phyloP scores from a whole-genome alignment of 2,113 vertebrate genomes.

The Rhizomys pruinosus region DNA sequence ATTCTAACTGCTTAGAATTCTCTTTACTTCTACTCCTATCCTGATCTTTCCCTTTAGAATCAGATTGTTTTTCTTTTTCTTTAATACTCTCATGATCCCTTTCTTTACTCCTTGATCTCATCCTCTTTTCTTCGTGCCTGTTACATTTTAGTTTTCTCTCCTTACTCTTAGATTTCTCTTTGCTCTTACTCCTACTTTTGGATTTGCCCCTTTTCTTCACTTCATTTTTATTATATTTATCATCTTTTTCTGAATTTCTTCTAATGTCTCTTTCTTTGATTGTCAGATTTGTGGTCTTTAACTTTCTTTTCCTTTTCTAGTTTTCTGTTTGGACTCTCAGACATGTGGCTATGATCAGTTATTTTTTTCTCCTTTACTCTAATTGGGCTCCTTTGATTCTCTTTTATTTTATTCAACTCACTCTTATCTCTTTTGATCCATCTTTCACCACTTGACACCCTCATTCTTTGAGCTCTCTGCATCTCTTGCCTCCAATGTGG shows the following conservation, averaged over 20 bases:
- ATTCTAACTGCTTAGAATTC: slow-evolving; percentile 87
- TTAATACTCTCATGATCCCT: too few relatives aligned
- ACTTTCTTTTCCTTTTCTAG: slow-evolving; percentile 91
- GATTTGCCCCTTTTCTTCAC: slow-evolving; percentile 92
- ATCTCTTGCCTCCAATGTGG: slow-evolving; percentile 99
- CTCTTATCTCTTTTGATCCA: slow-evolving; percentile 99
- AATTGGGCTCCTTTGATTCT: slow-evolving; percentile 89
- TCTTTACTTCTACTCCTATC: slow-evolving; percentile 91
- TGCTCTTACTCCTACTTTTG: too few relatives aligned
- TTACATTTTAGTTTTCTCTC: slow-evolving; percentile 88
- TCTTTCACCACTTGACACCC: slow-evolving; percentile 94
- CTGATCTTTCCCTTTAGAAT: slow-evolving; percentile 87
- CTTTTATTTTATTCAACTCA: slow-evolving; percentile 91
- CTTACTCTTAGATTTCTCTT: slow-evolving; percentile 91
- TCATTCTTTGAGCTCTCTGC: slow-evolving; percentile 96
- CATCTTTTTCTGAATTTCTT: slow-evolving; percentile 91
- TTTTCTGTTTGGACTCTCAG: slow-evolving; percentile 90
- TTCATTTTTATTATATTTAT: slow-evolving; percentile 92
- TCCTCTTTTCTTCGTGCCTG: slow-evolving; percentile 87
- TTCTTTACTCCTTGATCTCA: too few relatives aligned
- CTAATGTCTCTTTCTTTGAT: slow-evolving; percentile 91
- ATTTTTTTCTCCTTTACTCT: slow-evolving; percentile 90
- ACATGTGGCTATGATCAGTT: slow-evolving; percentile 87
- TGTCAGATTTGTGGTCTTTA: slow-evolving; percentile 92
- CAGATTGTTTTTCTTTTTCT: slow-evolving; percentile 87